Percentiles rank a stretch among this genome's conserved stretches.
Conservation (phyloP, 2,888 invertebrate genomes). For the Synanthedon vespiformis region DNA sequence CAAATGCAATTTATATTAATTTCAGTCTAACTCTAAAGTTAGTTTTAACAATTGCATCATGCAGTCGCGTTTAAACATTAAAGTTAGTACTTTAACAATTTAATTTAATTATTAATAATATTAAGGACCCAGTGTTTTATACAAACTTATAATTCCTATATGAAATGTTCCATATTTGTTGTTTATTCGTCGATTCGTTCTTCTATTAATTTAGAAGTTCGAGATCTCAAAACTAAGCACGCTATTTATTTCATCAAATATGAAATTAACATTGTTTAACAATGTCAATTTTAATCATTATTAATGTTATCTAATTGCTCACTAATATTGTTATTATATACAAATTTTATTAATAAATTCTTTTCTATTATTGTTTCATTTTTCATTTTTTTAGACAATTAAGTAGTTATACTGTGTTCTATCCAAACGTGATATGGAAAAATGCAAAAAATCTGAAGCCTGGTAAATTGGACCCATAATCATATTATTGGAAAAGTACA, state of each 20-base stretch:
- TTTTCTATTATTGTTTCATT: slow-evolving; percentile 8
- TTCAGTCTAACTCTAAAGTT: too few relatives aligned
- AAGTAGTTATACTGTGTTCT: too few relatives aligned
- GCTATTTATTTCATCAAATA: neutral
- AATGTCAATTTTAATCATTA: slow-evolving; percentile 3
- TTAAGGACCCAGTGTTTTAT: neutral
- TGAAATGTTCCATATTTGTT: neutral
- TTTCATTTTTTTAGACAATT: too few relatives aligned
- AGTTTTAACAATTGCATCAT: slow-evolving; percentile 2
- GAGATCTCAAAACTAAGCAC: slow-evolving; percentile 11
- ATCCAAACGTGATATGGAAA: too few relatives aligned
- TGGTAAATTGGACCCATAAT: too few relatives aligned
- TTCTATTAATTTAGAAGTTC: slow-evolving; percentile 9
- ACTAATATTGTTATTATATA: slow-evolving; percentile 34
- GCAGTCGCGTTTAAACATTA: slow-evolving; percentile 6
- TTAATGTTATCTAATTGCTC: slow-evolving; percentile 10
- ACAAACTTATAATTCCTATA: neutral
- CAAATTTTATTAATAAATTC: slow-evolving; percentile 32
- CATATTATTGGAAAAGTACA: too few relatives aligned
- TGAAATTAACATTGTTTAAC: neutral
- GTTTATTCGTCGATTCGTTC: slow-evolving; percentile 9
- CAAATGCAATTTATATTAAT: too few relatives aligned
- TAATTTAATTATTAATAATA: neutral
- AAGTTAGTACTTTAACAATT: slow-evolving; percentile 2
- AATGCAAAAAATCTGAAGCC: too few relatives aligned